These are phyloP conservation scores for Takifugu flavidus DNA, from an alignment of 2,113 vertebrate genomes.

Conservation along the genomic window DNA sequence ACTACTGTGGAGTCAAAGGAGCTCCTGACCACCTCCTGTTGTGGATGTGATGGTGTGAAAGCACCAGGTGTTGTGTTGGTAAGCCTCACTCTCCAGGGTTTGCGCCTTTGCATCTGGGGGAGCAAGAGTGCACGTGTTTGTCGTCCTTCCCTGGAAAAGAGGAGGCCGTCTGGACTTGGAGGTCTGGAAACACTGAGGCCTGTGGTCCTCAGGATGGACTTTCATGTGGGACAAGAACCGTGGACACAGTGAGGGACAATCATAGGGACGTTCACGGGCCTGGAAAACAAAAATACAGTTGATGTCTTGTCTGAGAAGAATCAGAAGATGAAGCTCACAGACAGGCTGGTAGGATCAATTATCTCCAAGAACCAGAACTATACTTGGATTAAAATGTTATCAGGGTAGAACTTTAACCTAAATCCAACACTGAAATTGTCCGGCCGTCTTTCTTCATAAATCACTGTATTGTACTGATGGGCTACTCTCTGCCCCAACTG, in stretches of 20 bases:
- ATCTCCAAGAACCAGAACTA: no score
- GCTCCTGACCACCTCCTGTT: slow-evolving; percentile 9
- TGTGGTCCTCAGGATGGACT: slow-evolving; percentile 44
- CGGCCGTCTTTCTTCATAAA: no score
- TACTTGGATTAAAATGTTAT: no score
- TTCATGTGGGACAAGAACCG: slow-evolving; percentile 71
- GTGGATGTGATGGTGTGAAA: slow-evolving; percentile 27
- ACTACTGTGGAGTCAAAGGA: slow-evolving; percentile 34
- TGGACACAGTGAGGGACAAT: slow-evolving; percentile 43
- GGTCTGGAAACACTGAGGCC: slow-evolving; percentile 27
- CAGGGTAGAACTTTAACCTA: no score
- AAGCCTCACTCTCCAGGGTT: slow-evolving; percentile 48
- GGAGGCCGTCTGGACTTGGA: slow-evolving; percentile 30
- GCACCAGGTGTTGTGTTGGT: slow-evolving; percentile 40
- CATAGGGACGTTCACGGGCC: slow-evolving; percentile 15
- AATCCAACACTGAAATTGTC: no score
- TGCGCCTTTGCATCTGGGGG: slow-evolving; percentile 6
- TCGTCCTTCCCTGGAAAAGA: slow-evolving; percentile 28
- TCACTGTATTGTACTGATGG: no score
- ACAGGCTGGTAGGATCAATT: no score
- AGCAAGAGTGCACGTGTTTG: neutral
- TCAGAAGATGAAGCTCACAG: neutral
- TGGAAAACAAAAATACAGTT: slow-evolving; percentile 22
- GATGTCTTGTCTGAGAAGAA: neutral
- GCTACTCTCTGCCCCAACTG: no score